Evolutionary conservation across 2,113 vertebrate species (phyloP).

Genomic region (Perca flavescens): DNA sequence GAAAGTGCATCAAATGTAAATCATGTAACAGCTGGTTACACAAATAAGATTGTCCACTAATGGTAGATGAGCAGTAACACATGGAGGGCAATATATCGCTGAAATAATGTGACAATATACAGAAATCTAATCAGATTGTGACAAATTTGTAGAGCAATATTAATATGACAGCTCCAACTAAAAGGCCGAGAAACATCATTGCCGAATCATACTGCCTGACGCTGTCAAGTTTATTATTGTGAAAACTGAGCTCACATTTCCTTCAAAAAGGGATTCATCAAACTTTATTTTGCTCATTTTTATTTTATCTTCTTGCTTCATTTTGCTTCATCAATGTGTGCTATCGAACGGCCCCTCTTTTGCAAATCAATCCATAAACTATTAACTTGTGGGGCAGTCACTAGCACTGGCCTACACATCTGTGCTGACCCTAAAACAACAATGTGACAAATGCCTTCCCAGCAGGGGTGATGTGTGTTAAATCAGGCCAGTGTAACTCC

Average conservation of each 20-base stretch:
- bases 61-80: not conserved
- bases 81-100: not conserved
- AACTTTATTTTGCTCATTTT: not conserved
- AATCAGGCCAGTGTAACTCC: constrained; percentile 66
- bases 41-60: not conserved
- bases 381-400: constrained; percentile 19
- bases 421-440: constrained; percentile 44
- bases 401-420: constrained; percentile 29
- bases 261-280: not conserved
- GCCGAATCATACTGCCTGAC: not conserved
- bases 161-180: not conserved
- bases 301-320: not conserved
- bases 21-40: not conserved
- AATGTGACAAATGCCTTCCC: constrained; percentile 41
- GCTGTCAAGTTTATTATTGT: not conserved
- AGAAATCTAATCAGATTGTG: not conserved
- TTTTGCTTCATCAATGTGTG: constrained; percentile 7
- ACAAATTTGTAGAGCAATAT: not conserved
- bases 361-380: constrained; percentile 45
- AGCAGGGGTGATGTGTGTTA: constrained; percentile 29
- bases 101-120: not conserved
- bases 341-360: not conserved
- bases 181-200: not conserved
- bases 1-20: not conserved
- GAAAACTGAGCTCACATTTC: not conserved